A percentile compares a stretch with the other conserved stretches of the same genome.
Conservation (phyloP, 1,140 invertebrate genomes). For the Apis laboriosa region DNA sequence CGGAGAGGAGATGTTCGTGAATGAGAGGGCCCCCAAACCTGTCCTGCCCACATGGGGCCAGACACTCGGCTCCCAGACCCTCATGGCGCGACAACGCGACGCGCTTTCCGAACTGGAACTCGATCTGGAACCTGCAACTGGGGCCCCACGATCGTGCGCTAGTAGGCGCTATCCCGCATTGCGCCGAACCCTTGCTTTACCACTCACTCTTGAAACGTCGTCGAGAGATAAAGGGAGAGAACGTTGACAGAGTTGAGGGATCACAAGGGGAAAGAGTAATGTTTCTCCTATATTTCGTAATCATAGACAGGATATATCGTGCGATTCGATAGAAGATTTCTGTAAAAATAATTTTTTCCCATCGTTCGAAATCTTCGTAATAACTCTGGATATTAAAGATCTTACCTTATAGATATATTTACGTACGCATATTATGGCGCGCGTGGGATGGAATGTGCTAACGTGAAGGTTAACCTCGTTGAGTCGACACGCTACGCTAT, state of each 20-base stretch:
- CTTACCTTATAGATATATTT: neutral
- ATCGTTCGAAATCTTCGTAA: too few species aligned
- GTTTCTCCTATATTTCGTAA: too few species aligned
- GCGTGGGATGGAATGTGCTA: neutral
- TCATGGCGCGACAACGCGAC: constrained; percentile 58
- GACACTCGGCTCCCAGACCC: constrained; percentile 49
- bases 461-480: neutral
- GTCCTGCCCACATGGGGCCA: constrained; percentile 69
- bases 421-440: neutral
- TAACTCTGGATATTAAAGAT: neutral
- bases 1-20: constrained; percentile 67
- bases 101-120: constrained; percentile 55
- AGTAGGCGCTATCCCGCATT: neutral
- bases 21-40: constrained; percentile 70
- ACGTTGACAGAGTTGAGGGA: too few species aligned
- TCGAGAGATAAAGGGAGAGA: too few species aligned
- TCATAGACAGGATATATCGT: too few species aligned
- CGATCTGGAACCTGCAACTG: constrained; percentile 35
- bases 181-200: neutral
- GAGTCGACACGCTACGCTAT: too few species aligned
- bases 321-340: too few species aligned
- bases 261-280: too few species aligned
- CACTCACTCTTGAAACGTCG: neutral
- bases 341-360: too few species aligned
- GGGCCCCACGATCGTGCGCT: neutral